Conservation (phyloP, 1,140 invertebrate species). For the Aphelinus atriplicis region DNA sequence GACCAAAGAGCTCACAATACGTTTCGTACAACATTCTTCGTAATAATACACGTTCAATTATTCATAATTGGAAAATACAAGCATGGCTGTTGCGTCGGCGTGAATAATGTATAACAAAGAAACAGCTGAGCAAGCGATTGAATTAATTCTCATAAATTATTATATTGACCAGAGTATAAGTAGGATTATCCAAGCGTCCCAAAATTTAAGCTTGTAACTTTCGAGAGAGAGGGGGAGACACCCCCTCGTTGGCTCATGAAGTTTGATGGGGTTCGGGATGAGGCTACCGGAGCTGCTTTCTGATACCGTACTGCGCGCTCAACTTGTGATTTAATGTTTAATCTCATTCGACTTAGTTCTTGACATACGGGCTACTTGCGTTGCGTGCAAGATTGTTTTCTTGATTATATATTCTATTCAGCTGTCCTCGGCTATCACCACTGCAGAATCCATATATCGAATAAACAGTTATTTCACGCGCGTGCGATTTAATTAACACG, state of each 20-base stretch:
- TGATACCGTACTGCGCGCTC: not conserved
- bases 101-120: too few relatives aligned
- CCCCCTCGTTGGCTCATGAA: not conserved
- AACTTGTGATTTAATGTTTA: constrained; percentile 3
- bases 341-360: not conserved
- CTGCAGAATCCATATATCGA: too few relatives aligned
- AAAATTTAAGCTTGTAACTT: constrained; percentile 12
- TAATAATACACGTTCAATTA: too few relatives aligned
- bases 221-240: constrained; percentile 2
- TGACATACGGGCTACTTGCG: not conserved
- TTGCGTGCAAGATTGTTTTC: not conserved
- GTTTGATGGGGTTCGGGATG: constrained; percentile 1
- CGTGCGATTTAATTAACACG: too few relatives aligned
- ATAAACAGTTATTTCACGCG: too few relatives aligned
- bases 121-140: not conserved
- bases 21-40: too few relatives aligned
- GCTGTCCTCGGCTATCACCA: too few relatives aligned
- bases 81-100: too few relatives aligned
- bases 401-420: not conserved
- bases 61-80: too few relatives aligned
- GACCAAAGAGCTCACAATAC: too few relatives aligned
- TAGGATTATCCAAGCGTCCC: constrained; percentile 1
- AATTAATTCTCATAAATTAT: constrained; percentile 14
- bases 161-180: constrained; percentile 11
- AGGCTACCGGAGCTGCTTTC: constrained; percentile 1